A percentile compares a stretch with the other conserved stretches of the same genome.
These are phyloP conservation scores for Malacoctenus gilli DNA, from an alignment of 2,797 vertebrate species.

Conservation along the genomic window DNA sequence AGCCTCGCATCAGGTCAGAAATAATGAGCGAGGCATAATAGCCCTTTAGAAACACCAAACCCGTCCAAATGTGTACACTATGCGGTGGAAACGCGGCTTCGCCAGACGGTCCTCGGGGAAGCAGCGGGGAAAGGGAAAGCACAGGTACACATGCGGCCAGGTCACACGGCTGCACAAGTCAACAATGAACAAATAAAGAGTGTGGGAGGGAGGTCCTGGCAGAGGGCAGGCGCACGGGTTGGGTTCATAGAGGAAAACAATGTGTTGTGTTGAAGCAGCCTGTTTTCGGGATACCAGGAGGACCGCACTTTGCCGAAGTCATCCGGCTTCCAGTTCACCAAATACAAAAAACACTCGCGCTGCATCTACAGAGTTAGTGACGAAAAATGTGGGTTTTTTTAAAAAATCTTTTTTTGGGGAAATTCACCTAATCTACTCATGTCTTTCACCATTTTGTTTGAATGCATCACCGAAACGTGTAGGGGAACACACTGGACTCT, in stretches of 20 bases:
- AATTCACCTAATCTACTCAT: not conserved
- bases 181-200: slow-evolving; percentile 62
- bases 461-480: slow-evolving; percentile 30
- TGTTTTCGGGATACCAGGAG: slow-evolving; percentile 48
- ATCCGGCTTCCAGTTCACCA: slow-evolving; percentile 32
- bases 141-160: slow-evolving; percentile 46
- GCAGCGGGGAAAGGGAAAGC: slow-evolving; percentile 41
- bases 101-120: slow-evolving; percentile 28
- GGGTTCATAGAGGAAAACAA: slow-evolving; percentile 28
- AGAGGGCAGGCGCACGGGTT: slow-evolving; percentile 33
- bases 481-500: slow-evolving; percentile 30
- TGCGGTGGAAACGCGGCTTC: slow-evolving; percentile 29
- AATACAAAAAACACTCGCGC: slow-evolving; percentile 14
- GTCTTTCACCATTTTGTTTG: slow-evolving; percentile 19
- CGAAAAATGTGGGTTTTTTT: no score
- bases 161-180: slow-evolving; percentile 50
- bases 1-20: slow-evolving; percentile 58
- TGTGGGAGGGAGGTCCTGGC: slow-evolving; percentile 52
- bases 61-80: slow-evolving; percentile 48
- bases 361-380: slow-evolving; percentile 22
- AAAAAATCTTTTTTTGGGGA: slow-evolving; percentile 33
- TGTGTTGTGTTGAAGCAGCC: slow-evolving; percentile 40
- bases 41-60: slow-evolving; percentile 57
- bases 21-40: slow-evolving; percentile 72
- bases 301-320: slow-evolving; percentile 51